Evolutionary conservation across 2,888 invertebrate genomes (phyloP), one percentile per base, ranked within the genome.

Genomic region (Boloria euphrosyne): DNA sequence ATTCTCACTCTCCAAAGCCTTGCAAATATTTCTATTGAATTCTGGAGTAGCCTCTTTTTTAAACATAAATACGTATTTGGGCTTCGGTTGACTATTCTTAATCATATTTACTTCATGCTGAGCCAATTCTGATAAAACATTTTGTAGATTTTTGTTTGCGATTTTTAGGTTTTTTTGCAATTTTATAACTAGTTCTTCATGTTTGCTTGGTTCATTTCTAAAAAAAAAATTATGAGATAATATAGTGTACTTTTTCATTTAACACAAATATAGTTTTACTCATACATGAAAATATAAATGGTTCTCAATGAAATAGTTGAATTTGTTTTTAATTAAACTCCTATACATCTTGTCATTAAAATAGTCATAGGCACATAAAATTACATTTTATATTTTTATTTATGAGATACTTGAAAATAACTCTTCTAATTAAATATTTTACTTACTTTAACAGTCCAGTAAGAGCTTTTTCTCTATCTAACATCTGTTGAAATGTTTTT

Each of bases 1-100:
- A 7, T 88, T 93, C 75, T 87, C 86, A 0, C 87, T 90, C 51
- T 94, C 94, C 60, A 96, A 79, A 71, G 94, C 95, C 72, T 94
- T 94, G 16, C 96, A 89, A 66, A 97, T 92, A 22, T 93, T 92
- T 71, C 94, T 94, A 80, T 96, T 95, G 76, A 96, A 97, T 76
- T 97, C 96, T 6, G 94, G 93, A 73, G 96, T 97, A 0, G 95
- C 96, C 78, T 96, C 97, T 75, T 95, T 95, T 71, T 95, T 94
- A 76, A 93, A 94, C 76, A 95, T 80, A 43, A 89, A 89, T 68
- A 93, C 86, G 76, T 92, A 95, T 76, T 93, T 93, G 0, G 94
- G 94, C 63, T 84, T 80, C 0, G 93, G 90, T 0, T 80, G 71
- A 0, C 78, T 68, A 16, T 75, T 79, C 76, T 93, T 94, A 46